phyloP scores from a whole-genome alignment of 23 tunicate species.

The Aplidium turbinatum region DNA sequence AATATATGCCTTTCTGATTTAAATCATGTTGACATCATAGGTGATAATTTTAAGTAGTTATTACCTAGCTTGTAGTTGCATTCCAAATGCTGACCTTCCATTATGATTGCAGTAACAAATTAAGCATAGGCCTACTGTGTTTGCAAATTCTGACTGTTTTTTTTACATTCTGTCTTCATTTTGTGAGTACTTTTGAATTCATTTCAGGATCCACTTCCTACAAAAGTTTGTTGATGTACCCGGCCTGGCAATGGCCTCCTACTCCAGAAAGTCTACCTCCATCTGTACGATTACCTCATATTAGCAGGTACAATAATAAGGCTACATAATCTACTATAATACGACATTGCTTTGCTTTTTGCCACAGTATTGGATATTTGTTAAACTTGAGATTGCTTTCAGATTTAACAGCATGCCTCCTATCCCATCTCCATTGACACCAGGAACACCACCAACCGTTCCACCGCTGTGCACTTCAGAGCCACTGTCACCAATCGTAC shows the following conservation, averaged over 20 bases:
- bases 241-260: constrained; percentile 63
- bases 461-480: constrained; percentile 7
- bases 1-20: no score
- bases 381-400: no score
- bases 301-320: no score
- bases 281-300: background rate
- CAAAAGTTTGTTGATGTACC: constrained; percentile 43
- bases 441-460: constrained; percentile 33
- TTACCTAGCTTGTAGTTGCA: no score
- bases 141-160: background rate
- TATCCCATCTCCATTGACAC: constrained; percentile 38
- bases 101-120: no score
- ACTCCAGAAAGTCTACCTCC: constrained; percentile 36
- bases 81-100: no score
- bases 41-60: no score
- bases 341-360: no score
- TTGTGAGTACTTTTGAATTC: background rate
- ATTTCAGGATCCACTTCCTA: constrained; percentile 19
- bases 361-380: no score
- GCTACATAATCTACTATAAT: no score
- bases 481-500: constrained; percentile 38
- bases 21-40: no score
- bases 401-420: constrained; percentile 12
- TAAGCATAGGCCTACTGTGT: no score
- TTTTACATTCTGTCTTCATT: background rate